These are phyloP conservation scores for Perodicticus potto DNA, from an alignment of 2,797 vertebrate genomes.

Conservation along the genomic window DNA sequence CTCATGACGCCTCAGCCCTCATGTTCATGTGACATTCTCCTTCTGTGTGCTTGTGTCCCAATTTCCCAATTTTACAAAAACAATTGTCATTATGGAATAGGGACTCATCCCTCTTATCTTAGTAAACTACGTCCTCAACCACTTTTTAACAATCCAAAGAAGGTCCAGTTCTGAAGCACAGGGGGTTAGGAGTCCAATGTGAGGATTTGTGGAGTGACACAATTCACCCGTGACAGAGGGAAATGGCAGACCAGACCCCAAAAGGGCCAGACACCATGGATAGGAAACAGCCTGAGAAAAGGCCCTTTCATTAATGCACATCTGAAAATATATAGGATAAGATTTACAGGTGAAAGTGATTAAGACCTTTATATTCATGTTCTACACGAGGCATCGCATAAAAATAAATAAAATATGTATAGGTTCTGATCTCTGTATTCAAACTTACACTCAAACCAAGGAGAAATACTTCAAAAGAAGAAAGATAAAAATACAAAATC, in stretches of 20 bases:
- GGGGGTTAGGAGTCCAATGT: background rate
- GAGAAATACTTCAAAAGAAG: background rate
- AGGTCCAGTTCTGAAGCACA: background rate
- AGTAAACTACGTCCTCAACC: background rate
- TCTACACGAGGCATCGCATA: background rate
- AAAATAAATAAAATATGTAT: background rate
- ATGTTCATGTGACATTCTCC: rapidly evolving
- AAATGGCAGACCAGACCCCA: background rate
- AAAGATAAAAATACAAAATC: background rate
- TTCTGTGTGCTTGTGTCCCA: background rate
- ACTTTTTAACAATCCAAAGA: background rate
- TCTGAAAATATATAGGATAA: background rate
- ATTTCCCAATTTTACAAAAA: background rate
- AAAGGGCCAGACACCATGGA: background rate
- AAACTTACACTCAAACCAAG: background rate
- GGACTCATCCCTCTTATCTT: background rate
- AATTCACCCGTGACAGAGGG: too few species aligned
- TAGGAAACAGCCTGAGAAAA: background rate
- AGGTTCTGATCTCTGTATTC: background rate
- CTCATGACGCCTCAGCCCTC: background rate
- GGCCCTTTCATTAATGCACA: background rate
- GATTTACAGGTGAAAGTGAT: background rate
- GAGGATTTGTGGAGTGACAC: background rate
- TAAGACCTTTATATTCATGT: background rate
- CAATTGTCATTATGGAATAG: background rate